These are phyloP conservation scores for Campaea margaritaria DNA, from an alignment of 2,888 invertebrate genomes.

Conservation along the genomic window DNA sequence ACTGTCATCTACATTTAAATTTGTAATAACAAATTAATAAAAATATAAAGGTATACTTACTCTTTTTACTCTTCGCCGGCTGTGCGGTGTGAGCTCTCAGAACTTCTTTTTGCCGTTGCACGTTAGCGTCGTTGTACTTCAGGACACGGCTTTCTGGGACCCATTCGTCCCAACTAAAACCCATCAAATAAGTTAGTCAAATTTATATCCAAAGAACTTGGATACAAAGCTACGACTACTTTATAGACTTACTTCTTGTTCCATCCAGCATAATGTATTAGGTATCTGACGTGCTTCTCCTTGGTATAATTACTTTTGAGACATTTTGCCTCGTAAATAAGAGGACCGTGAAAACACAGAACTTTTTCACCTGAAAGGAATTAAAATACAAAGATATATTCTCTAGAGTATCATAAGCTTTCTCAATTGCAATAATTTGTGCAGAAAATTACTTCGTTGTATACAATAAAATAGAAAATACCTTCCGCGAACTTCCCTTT, in stretches of 20 bases:
- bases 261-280: conserved; percentile 99
- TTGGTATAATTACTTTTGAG: conserved; percentile 92
- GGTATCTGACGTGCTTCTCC: conserved; percentile 95
- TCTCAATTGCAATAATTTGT: not conserved
- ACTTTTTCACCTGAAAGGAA: conserved; percentile 92
- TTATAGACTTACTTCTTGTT: conserved; percentile 93
- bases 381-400: conserved; percentile 13
- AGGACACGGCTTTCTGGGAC: conserved; percentile 95
- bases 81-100: conserved; percentile 91
- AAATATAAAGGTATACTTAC: no score
- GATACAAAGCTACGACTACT: not conserved
- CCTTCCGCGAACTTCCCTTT: conserved; percentile 91
- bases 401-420: not conserved
- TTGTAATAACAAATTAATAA: no score
- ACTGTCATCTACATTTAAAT: no score
- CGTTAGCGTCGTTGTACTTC: conserved; percentile 95
- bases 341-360: conserved; percentile 97
- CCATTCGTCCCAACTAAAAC: conserved; percentile 94
- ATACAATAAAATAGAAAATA: conserved; percentile 50
- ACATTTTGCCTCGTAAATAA: conserved; percentile 98
- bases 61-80: conserved; percentile 88
- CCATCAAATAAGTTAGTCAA: conserved; percentile 12
- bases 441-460: not conserved
- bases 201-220: not conserved
- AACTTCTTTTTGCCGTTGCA: conserved; percentile 94